Evolutionary conservation across 2,888 invertebrate species (phyloP).

Genomic region (Hermaeophaga mercurialis): DNA sequence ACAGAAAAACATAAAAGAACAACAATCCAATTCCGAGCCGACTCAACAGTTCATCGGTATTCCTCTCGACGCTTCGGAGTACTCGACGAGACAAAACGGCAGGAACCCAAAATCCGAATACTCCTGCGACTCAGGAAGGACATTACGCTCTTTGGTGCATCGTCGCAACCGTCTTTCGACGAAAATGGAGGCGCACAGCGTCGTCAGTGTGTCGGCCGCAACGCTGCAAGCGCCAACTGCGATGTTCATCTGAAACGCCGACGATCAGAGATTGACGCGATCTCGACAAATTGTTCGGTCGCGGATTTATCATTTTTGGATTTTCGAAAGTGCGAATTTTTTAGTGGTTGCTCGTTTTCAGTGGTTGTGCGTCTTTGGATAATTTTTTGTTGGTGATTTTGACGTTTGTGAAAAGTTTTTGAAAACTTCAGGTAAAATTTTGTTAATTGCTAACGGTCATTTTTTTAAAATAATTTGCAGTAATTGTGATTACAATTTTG

Average conservation of each 20-base stretch:
- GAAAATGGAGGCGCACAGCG: conserved; percentile 21
- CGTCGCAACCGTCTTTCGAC: conserved; percentile 3
- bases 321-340: background rate
- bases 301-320: background rate
- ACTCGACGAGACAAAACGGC: no score
- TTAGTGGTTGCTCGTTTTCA: no score
- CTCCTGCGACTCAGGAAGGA: background rate
- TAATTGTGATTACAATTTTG: no score
- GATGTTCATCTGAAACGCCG: conserved; percentile 4
- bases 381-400: background rate
- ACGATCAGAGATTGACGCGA: background rate
- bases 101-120: background rate
- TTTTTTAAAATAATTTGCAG: no score
- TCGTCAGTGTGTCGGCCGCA: conserved; percentile 16
- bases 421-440: no score
- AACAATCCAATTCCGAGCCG: no score
- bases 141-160: background rate
- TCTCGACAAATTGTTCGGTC: background rate
- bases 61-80: no score
- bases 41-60: no score
- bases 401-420: no score
- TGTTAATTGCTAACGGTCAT: no score
- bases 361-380: no score
- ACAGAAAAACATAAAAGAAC: no score
- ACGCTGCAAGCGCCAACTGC: conserved; percentile 11